These are phyloP conservation scores for Ormia ochracea DNA, from an alignment of 2,888 invertebrate species.

Conservation along the genomic window DNA sequence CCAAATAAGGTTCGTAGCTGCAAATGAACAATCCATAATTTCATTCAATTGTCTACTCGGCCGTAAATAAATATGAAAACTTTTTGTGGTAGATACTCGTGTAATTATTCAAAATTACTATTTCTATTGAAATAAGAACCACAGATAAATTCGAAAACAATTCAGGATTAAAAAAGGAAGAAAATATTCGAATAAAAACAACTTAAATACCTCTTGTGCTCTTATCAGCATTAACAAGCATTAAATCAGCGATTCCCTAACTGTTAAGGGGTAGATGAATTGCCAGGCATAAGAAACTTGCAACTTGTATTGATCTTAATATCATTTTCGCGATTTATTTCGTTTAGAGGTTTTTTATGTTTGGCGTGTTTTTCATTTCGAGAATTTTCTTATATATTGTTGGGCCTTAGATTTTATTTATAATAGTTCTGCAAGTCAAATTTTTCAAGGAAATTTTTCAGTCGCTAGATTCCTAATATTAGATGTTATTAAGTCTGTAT, in stretches of 20 bases:
- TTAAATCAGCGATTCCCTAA: background rate
- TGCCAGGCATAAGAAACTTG: too few relatives aligned
- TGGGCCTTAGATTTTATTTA: too few relatives aligned
- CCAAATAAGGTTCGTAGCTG: background rate
- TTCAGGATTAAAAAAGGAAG: conserved; percentile 24
- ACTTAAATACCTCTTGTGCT: conserved; percentile 3
- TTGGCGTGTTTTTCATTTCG: too few relatives aligned
- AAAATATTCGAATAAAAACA: background rate
- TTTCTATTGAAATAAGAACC: conserved; percentile 31
- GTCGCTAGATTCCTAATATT: too few relatives aligned
- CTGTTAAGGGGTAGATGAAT: too few relatives aligned
- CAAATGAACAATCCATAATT: conserved; percentile 6
- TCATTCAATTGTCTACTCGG: background rate
- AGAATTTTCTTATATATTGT: too few relatives aligned
- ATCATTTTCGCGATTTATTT: too few relatives aligned
- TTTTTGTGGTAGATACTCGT: conserved; percentile 24
- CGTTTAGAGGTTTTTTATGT: too few relatives aligned
- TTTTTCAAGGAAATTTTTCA: too few relatives aligned
- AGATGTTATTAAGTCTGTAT: too few relatives aligned
- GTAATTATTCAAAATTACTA: conserved; percentile 34
- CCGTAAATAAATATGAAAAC: conserved; percentile 18
- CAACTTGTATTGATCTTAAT: too few relatives aligned
- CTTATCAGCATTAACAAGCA: conserved; percentile 36
- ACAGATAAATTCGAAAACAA: conserved; percentile 52
- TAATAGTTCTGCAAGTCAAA: too few relatives aligned